These are phyloP conservation scores for Melanotaenia pygmaea DNA, from an alignment of 2,797 vertebrate genomes.

Conservation along the genomic window DNA sequence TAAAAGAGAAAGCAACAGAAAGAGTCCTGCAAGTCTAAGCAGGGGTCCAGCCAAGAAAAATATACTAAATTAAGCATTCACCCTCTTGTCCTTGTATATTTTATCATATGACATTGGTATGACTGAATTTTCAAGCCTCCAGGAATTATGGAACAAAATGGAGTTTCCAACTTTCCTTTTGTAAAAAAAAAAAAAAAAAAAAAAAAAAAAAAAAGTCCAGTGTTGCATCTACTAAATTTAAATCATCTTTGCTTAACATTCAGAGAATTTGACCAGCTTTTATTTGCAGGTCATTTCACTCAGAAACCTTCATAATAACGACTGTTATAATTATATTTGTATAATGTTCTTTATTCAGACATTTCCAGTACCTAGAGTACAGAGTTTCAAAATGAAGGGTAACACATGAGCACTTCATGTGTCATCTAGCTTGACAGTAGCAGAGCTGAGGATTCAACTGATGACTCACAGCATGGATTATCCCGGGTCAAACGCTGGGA, in stretches of 20 bases:
- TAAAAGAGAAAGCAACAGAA: not conserved
- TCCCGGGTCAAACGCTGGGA: slow-evolving; percentile 43
- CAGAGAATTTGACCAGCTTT: not conserved
- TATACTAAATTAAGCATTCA: too few relatives aligned
- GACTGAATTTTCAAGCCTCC: too few relatives aligned
- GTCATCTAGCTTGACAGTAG: slow-evolving; percentile 35
- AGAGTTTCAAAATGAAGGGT: slow-evolving; percentile 32
- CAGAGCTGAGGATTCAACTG: slow-evolving; percentile 31
- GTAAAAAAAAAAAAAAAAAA: too few relatives aligned
- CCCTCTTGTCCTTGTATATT: too few relatives aligned
- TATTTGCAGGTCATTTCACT: not conserved
- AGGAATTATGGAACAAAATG: too few relatives aligned
- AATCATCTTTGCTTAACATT: not conserved
- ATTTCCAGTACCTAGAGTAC: slow-evolving; percentile 43
- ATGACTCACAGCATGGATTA: slow-evolving; percentile 58
- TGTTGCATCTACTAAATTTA: not conserved
- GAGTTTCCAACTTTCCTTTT: too few relatives aligned
- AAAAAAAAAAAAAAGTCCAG: too few relatives aligned
- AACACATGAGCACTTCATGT: slow-evolving; percentile 26
- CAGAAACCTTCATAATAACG: not conserved
- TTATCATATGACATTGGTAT: too few relatives aligned
- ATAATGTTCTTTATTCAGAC: slow-evolving; percentile 8
- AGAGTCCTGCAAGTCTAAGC: not conserved
- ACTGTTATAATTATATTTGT: too few relatives aligned
- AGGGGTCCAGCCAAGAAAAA: not conserved